A percentile compares a stretch with the other conserved stretches of the same genome.
Conservation (phyloP, 2,797 vertebrate species). For the Telmatherina bonti region DNA sequence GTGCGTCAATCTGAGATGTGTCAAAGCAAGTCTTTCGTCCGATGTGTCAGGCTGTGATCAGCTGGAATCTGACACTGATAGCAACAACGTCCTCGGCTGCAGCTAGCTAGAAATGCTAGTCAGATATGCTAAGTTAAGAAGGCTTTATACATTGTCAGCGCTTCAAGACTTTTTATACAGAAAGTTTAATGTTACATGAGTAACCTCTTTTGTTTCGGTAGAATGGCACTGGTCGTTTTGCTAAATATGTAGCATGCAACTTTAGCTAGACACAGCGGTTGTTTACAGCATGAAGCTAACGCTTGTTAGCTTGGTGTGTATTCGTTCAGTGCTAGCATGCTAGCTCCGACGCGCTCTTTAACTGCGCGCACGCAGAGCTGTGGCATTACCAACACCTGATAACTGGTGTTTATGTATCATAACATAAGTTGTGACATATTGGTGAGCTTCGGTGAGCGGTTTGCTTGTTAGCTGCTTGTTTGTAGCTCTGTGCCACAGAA, state of each 20-base stretch:
- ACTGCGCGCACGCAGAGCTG: slow-evolving; percentile 36
- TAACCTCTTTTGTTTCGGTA: slow-evolving; percentile 11
- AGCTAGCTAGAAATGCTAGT: slow-evolving; percentile 71
- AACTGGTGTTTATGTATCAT: background rate
- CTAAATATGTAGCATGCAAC: slow-evolving; percentile 58
- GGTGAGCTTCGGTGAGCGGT: slow-evolving; percentile 14
- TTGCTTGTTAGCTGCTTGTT: slow-evolving; percentile 50
- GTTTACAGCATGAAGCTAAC: slow-evolving; percentile 77
- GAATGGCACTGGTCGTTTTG: slow-evolving; percentile 22
- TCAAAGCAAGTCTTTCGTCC: slow-evolving; percentile 49
- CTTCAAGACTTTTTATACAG: slow-evolving; percentile 5
- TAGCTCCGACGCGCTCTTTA: slow-evolving; percentile 45
- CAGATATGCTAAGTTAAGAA: slow-evolving; percentile 61
- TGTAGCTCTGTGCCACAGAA: slow-evolving; percentile 30
- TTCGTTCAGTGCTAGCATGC: slow-evolving; percentile 65
- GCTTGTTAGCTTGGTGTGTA: slow-evolving; percentile 52
- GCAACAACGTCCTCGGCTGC: slow-evolving; percentile 67
- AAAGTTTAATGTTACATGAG: background rate
- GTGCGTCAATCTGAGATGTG: slow-evolving; percentile 34
- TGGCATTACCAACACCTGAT: slow-evolving; percentile 31
- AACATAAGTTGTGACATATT: background rate
- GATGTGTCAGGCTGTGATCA: slow-evolving; percentile 72
- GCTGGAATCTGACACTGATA: slow-evolving; percentile 74
- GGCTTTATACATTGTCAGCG: slow-evolving; percentile 25
- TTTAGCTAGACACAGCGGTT: slow-evolving; percentile 56